Conservation (phyloP, 2,113 vertebrate genomes). For the Tapirus terrestris region DNA sequence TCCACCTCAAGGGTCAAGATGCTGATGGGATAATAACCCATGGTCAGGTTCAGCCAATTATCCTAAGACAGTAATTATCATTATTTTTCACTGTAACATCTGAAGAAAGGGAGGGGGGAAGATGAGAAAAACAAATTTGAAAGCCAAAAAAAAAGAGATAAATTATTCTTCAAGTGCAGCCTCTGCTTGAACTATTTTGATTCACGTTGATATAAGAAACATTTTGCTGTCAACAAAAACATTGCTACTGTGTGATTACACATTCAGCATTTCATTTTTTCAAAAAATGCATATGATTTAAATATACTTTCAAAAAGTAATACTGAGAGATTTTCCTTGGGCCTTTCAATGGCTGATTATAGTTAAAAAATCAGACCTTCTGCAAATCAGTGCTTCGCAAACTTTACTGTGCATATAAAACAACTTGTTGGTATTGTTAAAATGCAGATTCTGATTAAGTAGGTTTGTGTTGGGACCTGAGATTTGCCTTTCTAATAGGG, state of each 20-base stretch:
- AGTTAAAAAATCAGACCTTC: neutral
- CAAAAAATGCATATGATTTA: neutral
- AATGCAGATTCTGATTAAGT: neutral
- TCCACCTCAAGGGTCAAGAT: neutral
- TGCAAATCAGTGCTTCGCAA: neutral
- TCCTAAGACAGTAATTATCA: constrained; percentile 19
- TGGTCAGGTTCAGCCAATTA: constrained; percentile 40
- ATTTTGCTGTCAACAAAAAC: neutral
- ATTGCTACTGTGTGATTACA: constrained; percentile 9
- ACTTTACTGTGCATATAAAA: neutral
- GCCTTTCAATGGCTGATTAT: neutral
- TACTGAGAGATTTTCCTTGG: neutral
- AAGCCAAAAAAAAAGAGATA: neutral
- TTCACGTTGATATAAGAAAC: neutral
- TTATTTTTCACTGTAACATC: constrained; percentile 32
- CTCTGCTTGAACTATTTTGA: neutral
- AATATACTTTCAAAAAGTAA: constrained; percentile 14
- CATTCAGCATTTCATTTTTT: constrained; percentile 17
- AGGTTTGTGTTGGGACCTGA: neutral
- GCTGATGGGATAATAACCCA: constrained; percentile 8
- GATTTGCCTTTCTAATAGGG: neutral
- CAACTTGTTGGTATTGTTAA: neutral
- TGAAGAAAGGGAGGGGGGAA: neutral
- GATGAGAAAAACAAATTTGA: constrained; percentile 20
- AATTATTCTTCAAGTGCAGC: neutral